Evolutionary conservation across 2,797 vertebrate genomes (phyloP).

Genomic region (Melanotaenia maccullochi): DNA sequence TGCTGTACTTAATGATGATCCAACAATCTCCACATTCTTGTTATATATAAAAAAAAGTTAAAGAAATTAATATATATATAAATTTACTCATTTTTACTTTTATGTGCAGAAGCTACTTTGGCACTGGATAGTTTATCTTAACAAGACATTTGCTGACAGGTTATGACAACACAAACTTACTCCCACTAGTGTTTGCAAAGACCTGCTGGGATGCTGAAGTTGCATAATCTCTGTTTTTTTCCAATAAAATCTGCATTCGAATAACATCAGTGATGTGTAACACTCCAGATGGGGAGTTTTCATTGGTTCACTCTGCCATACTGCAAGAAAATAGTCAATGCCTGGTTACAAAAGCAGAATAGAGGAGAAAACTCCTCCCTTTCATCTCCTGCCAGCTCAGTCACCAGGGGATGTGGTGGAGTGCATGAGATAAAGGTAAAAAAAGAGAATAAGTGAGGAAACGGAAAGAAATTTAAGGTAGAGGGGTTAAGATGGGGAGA

Average conservation of each 20-base stretch:
- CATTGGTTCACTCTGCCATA: conserved; percentile 19
- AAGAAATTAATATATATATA: neutral
- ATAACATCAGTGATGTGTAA: conserved; percentile 25
- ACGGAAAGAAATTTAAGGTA: conserved; percentile 38
- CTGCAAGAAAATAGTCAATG: conserved; percentile 28
- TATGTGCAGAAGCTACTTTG: neutral
- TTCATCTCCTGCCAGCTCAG: conserved; percentile 65
- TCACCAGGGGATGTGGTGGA: conserved; percentile 51
- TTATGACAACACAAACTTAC: neutral
- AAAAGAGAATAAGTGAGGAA: conserved; percentile 31
- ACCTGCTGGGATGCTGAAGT: neutral
- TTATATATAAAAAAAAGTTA: conserved; percentile 2
- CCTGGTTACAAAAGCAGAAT: conserved; percentile 38
- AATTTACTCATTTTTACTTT: neutral
- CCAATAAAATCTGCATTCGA: neutral
- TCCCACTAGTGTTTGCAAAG: conserved; percentile 4
- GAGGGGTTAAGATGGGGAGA: conserved; percentile 24
- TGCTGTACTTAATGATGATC: conserved; percentile 25
- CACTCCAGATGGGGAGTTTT: conserved; percentile 34
- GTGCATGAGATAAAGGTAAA: conserved; percentile 35
- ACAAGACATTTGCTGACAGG: conserved; percentile 10
- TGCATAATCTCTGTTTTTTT: conserved; percentile 1
- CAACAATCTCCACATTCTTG: conserved; percentile 32
- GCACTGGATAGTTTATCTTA: neutral
- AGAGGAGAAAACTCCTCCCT: conserved; percentile 52